phyloP scores from a whole-genome alignment of 2,888 invertebrate species.

The Mylabris sibirica region DNA sequence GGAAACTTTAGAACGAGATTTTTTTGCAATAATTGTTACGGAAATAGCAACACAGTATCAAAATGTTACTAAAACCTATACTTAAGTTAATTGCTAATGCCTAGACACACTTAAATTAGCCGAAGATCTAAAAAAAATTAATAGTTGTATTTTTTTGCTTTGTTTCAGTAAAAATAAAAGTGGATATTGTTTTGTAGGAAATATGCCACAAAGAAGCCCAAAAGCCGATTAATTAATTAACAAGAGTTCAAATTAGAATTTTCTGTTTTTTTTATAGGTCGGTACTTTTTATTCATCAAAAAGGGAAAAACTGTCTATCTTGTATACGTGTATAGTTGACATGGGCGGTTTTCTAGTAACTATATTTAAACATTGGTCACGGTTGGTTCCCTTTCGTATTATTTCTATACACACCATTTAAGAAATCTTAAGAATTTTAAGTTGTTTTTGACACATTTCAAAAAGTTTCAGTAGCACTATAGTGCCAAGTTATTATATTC shows the following conservation, averaged over 20 bases:
- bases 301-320: background rate
- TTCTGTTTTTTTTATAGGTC: background rate
- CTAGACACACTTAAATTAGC: background rate
- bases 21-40: background rate
- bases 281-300: background rate
- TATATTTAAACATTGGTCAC: constrained; percentile 31
- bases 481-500: constrained; percentile 8
- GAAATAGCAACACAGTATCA: constrained; percentile 7
- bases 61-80: constrained; percentile 8
- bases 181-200: background rate
- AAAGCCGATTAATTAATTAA: background rate
- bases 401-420: background rate
- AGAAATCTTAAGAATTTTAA: constrained; percentile 30
- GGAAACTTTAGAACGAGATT: background rate
- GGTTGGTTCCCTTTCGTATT: constrained; percentile 16
- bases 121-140: background rate
- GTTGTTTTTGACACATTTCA: constrained; percentile 42
- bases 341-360: constrained; percentile 23
- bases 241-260: background rate
- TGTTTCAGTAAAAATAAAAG: background rate
- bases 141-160: background rate
- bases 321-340: constrained; percentile 14
- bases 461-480: constrained; percentile 36
- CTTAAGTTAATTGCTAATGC: constrained; percentile 9
- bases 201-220: background rate